Percentiles rank a stretch among this genome's conserved stretches.
phyloP scores from a whole-genome alignment of 2,113 vertebrate genomes.

The Tonatia bakeri region DNA sequence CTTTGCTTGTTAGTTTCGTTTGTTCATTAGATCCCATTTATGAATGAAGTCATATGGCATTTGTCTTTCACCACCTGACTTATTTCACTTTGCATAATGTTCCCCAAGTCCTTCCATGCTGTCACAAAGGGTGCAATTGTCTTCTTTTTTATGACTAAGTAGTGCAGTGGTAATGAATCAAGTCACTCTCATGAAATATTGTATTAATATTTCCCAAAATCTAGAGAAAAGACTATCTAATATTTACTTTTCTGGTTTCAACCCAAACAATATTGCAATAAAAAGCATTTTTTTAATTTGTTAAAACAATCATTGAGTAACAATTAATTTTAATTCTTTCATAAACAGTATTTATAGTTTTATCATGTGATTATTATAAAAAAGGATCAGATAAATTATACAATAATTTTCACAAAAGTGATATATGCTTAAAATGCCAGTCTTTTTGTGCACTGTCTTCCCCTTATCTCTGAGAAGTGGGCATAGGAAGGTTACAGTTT shows the following conservation, averaged over 20 bases:
- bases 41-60: too few species aligned
- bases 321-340: background rate
- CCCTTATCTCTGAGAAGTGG: conserved; percentile 38
- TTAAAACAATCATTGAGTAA: background rate
- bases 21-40: too few species aligned
- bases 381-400: background rate
- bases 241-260: background rate
- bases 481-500: background rate
- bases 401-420: background rate
- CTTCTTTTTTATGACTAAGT: too few species aligned
- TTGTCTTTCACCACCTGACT: too few species aligned
- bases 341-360: background rate
- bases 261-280: background rate
- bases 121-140: too few species aligned
- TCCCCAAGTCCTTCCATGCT: too few species aligned
- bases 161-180: too few species aligned
- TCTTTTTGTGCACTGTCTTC: background rate
- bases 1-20: too few species aligned
- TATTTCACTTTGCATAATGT: too few species aligned
- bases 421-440: background rate
- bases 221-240: background rate
- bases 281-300: background rate
- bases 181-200: background rate
- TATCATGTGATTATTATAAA: background rate
- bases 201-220: background rate